Conservation (phyloP, 2,113 vertebrate species). For the Plecturocebus donacophilus region DNA sequence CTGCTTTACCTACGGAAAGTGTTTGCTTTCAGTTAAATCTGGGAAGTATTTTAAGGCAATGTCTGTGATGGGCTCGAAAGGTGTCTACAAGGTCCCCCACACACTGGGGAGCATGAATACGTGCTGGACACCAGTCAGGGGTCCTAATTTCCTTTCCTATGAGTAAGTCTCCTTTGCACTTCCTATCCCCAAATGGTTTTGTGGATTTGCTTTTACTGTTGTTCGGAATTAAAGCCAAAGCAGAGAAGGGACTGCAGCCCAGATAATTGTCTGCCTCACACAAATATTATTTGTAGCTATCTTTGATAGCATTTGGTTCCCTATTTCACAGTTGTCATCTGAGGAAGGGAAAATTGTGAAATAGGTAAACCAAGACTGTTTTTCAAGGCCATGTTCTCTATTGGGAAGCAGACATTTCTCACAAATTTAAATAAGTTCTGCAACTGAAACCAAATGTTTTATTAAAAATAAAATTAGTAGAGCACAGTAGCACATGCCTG, state of each 20-base stretch:
- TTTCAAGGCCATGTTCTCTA: background rate
- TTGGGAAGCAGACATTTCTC: slow-evolving; percentile 13
- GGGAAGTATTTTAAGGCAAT: background rate
- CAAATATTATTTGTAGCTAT: background rate
- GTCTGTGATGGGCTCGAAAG: background rate
- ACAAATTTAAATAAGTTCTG: background rate
- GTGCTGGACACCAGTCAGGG: background rate
- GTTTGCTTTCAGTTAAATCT: background rate
- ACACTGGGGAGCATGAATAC: background rate
- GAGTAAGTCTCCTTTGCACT: background rate
- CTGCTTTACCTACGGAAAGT: background rate
- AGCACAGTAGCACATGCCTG: no score
- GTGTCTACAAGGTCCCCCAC: background rate
- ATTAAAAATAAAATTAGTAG: slow-evolving; percentile 4
- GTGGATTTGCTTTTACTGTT: background rate
- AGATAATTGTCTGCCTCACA: background rate
- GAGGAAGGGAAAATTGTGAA: background rate
- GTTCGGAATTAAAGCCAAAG: background rate
- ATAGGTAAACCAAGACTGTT: background rate
- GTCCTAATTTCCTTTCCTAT: background rate
- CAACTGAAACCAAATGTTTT: background rate
- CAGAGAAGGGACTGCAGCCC: background rate
- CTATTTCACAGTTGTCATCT: background rate
- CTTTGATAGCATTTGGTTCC: background rate
- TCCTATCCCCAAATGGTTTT: background rate